Percentiles rank a stretch among this genome's conserved stretches.
Evolutionary conservation across 2,888 invertebrate species (phyloP).

Genomic region (Nemoura dubitans): DNA sequence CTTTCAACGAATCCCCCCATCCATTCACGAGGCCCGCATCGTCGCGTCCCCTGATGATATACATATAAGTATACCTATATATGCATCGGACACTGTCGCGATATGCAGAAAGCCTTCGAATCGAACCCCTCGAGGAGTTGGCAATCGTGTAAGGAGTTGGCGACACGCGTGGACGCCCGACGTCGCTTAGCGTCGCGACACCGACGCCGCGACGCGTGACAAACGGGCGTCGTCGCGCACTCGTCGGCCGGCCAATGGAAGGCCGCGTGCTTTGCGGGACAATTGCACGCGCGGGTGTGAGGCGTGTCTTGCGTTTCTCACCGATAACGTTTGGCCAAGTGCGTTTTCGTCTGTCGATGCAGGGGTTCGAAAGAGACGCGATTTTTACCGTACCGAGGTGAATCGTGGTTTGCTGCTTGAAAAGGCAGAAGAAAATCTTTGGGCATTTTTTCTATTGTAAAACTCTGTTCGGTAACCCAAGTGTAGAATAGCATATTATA

Average conservation of each 20-base stretch:
- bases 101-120: no score
- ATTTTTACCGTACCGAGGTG: constrained; percentile 2
- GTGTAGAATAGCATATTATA: no score
- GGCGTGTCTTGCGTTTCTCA: no score
- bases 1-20: background rate
- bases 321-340: no score
- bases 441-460: no score
- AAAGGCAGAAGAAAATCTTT: no score
- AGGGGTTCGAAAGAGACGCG: background rate
- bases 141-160: background rate
- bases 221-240: background rate
- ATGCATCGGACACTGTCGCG: no score
- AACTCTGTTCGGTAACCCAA: no score
- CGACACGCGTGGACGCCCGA: background rate
- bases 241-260: background rate
- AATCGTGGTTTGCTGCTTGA: background rate
- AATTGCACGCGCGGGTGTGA: background rate
- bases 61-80: no score
- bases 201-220: background rate
- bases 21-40: background rate
- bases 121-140: background rate
- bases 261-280: background rate
- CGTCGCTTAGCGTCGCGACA: background rate
- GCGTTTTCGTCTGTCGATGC: background rate
- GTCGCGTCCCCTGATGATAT: no score